Evolutionary conservation across 2,797 vertebrate genomes (phyloP), one percentile per base, ranked within the genome.

Genomic region (Eurystomus glaucurus): DNA sequence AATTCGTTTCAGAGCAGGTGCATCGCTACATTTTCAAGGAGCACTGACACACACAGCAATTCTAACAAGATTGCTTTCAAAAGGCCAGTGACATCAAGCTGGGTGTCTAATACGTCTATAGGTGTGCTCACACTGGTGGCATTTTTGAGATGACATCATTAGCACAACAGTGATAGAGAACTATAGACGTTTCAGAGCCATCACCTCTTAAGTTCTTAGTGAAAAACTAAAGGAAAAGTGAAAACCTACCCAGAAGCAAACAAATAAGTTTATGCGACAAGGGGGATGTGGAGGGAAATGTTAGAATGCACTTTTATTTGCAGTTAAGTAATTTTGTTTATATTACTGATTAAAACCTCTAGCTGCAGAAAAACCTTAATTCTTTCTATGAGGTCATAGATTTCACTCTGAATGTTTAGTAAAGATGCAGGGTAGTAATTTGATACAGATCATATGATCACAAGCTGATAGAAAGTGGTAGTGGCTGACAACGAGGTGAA

Each of bases 1-100:
- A 87, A 89, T 71, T 46, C 0, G 60, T 54, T 76, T 52, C 70
- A 55, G 33, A 93, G n/a, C 81, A 94, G 94, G 90, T 87, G 58
- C 71, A 52, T 22, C 46, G 14, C 48, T 22, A 8, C 35, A 7
- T 45, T 74, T 77, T 69, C 78, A 72, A 31, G 4, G 11, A 84
- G 69, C 11, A 14, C 52, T 4, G 17, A 39, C 62, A 50, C 3
- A 14, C 28, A 17, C 78, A 66, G n/a, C 16, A 9, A 1, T 39
- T 60, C 61, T 66, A 66, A 55, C 20, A 26, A 28, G 69, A 58
- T 10, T 6, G 52, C 50, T 41, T 57, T n/a, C 31, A 18, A 52
- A 84, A 77, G 61, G 82, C 26, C 65, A 8, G 18, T 7, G 66
- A 10, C 77, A 75, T 0, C 7, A 46, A 12, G 58, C 6, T 33